phyloP scores from a whole-genome alignment of 2,888 invertebrate genomes.

The Xanthia togata region DNA sequence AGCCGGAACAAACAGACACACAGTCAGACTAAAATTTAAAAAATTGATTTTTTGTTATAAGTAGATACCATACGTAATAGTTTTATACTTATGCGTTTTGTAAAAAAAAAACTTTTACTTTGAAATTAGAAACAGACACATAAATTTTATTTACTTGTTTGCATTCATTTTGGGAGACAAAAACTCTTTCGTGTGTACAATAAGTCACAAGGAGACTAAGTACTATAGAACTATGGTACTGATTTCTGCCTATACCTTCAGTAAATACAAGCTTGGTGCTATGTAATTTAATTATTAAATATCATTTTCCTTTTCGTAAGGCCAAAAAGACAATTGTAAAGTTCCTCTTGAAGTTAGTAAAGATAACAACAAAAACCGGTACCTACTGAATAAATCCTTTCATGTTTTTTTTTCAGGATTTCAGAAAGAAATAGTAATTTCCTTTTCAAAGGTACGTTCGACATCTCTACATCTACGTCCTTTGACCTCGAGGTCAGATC shows the following conservation, averaged over 20 bases:
- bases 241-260: not conserved
- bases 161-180: too few relatives aligned
- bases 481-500: slow-evolving; percentile 27
- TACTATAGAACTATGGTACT: not conserved
- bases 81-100: too few relatives aligned
- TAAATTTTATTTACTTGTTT: too few relatives aligned
- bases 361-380: not conserved
- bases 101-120: too few relatives aligned
- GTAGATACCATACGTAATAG: too few relatives aligned
- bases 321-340: not conserved
- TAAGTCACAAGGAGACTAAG: too few relatives aligned
- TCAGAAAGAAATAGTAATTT: slow-evolving; percentile 25
- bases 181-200: too few relatives aligned
- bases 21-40: too few relatives aligned
- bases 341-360: not conserved
- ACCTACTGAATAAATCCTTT: not conserved
- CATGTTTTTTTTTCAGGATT: slow-evolving; percentile 2
- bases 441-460: slow-evolving; percentile 13
- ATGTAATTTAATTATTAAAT: not conserved
- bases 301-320: not conserved
- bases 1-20: too few relatives aligned
- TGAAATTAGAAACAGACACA: too few relatives aligned
- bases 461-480: not conserved
- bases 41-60: too few relatives aligned
- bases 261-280: not conserved